Percentiles rank a stretch among this genome's conserved stretches.
Conservation (phyloP, 2,888 invertebrate genomes). For the Perdita meconis region DNA sequence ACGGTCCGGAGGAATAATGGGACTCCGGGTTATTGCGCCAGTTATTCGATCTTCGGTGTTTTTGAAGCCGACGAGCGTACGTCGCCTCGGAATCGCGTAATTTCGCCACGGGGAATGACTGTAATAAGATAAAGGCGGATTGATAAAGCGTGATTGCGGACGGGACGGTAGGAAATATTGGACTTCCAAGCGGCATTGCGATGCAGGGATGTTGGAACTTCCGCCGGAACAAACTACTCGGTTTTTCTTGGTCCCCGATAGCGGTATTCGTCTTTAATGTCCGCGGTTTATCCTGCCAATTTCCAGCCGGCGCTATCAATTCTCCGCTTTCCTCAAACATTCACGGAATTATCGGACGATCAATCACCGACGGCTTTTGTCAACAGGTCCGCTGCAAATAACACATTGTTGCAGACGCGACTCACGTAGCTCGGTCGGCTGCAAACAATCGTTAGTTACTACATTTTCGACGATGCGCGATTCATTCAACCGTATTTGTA, state of each 20-base stretch:
- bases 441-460: conserved; percentile 35
- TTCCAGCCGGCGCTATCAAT: not conserved
- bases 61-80: not conserved
- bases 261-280: not conserved
- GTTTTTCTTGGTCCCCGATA: not conserved
- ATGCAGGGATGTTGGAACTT: not conserved
- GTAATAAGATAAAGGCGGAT: too few species aligned
- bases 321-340: not conserved
- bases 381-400: conserved; percentile 10
- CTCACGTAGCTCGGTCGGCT: conserved; percentile 14
- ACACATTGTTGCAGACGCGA: not conserved
- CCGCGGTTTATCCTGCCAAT: not conserved
- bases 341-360: conserved; percentile 17
- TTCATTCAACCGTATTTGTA: conserved; percentile 20
- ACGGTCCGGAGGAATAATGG: conserved; percentile 3
- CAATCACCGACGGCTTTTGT: conserved; percentile 3
- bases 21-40: not conserved
- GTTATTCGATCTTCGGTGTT: not conserved
- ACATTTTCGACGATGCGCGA: conserved; percentile 31
- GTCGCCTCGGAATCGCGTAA: not conserved
- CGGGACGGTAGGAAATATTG: too few species aligned
- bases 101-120: not conserved
- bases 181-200: too few species aligned
- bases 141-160: too few species aligned
- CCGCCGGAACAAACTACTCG: not conserved